Evolutionary conservation across 2,797 vertebrate genomes (phyloP), one percentile per base, ranked within the genome.

Genomic region (Psittacula derbiana): DNA sequence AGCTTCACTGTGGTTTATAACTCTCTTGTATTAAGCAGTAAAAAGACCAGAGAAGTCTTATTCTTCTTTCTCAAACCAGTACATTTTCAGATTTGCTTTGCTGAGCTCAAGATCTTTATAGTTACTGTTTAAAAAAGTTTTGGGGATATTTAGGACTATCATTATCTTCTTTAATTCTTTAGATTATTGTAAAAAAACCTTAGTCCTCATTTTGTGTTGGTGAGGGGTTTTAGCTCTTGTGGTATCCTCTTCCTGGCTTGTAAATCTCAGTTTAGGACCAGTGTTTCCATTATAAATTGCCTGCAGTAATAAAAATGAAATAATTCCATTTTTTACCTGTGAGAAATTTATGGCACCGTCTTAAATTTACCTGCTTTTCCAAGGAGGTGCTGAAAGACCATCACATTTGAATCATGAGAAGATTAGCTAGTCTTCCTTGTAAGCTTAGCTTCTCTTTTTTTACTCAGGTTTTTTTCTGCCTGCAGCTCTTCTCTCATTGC

Each of bases 21-120:
- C 36, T 36, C 4, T 61, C 10, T 44, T 28, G 2, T 16, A 25
- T 80, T 20, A 57, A 73, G 21, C 60, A 88, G 24, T 46, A 41
- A 43, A 87, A 91, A 76, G 7, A 44, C 5, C 15, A 67, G 13
- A 62, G 20, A 65, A 52, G 18, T 66, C n/a, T 36, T 33, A 6
- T 21, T 80, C 25, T 55, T 69, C 24, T 41, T 58, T 31, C 28
- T 72, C 13, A 71, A 64, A 28, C 10, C 27, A 28, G 47, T 53
- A 6, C 17, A 61, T 75, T 85, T 90, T 87, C 67, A 72, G 20
- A 18, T 89, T 50, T 71, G 19, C 21, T 93, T 84, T 91, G n/a
- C 64, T 17, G 14, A 78, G 20, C 46, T 83, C 11, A 38, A 52
- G 60, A 57, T 15, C 21, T 92, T 31, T 47, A 10, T 40, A 55